Conservation (phyloP, 2,888 invertebrate species). For the Euphydryas editha region DNA sequence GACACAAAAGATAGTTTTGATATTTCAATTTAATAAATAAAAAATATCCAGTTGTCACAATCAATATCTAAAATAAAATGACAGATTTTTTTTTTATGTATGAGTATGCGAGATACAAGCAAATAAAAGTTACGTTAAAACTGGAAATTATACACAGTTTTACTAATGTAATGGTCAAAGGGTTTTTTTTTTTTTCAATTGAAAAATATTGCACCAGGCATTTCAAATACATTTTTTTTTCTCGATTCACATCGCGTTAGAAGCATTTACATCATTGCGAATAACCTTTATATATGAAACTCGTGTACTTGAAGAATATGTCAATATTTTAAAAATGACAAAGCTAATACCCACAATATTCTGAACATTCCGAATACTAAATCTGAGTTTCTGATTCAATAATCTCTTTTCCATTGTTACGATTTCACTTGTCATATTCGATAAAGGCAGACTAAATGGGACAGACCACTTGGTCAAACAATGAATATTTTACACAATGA, state of each 20-base stretch:
- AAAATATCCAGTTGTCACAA: no score
- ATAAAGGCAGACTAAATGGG: constrained; percentile 14
- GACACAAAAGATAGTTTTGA: not conserved
- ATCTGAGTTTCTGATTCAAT: constrained; percentile 19
- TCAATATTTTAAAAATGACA: constrained; percentile 4
- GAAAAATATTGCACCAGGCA: no score
- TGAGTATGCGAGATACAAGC: no score
- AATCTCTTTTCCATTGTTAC: constrained; percentile 31
- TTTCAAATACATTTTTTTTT: no score
- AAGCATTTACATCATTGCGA: no score
- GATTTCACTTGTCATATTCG: constrained; percentile 43
- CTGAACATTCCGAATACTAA: not conserved
- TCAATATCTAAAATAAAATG: no score
- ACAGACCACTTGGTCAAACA: constrained; percentile 44
- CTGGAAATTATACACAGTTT: no score
- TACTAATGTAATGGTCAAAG: no score
- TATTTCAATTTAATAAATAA: not conserved
- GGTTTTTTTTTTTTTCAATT: no score
- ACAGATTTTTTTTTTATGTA: no score
- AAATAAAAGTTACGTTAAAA: no score
- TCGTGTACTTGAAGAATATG: not conserved
- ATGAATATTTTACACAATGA: constrained; percentile 18
- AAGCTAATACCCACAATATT: not conserved
- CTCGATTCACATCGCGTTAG: no score
- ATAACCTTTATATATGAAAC: not conserved